phyloP scores from a whole-genome alignment of 2,797 vertebrate species.

The Clangula hyemalis region DNA sequence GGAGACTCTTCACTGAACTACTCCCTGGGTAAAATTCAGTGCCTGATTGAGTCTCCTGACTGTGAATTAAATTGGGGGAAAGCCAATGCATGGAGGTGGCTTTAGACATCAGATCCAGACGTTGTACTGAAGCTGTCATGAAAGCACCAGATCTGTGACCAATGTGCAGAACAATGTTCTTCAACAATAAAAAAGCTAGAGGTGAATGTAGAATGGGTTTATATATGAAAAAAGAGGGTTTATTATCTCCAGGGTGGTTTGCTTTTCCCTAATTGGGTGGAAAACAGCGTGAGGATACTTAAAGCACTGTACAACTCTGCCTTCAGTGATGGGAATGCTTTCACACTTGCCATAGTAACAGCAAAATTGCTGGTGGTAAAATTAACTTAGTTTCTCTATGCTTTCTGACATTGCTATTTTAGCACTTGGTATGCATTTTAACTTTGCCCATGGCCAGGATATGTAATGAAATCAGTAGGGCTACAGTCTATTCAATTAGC shows the following conservation, averaged over 20 bases:
- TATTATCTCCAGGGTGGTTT: not conserved
- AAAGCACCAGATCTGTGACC: not conserved
- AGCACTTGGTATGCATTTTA: not conserved
- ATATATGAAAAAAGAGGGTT: not conserved
- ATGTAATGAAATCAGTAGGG: not conserved
- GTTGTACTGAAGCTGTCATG: not conserved
- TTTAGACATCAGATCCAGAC: not conserved
- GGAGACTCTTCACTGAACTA: not conserved
- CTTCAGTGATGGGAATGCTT: not conserved
- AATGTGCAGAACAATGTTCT: accelerated
- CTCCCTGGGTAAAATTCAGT: not conserved
- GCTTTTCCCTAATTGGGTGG: not conserved
- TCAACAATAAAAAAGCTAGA: not conserved
- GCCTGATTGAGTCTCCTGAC: not conserved
- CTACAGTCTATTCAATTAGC: not conserved
- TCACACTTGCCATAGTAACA: conserved; percentile 45
- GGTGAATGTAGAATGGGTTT: not conserved
- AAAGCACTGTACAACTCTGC: not conserved
- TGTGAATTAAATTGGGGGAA: not conserved
- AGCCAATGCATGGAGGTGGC: not conserved
- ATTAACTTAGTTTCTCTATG: conserved; percentile 5
- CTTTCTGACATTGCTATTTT: not conserved
- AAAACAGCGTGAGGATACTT: not conserved
- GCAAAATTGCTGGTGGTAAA: conserved; percentile 16
- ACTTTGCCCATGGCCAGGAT: not conserved